Conservation (phyloP, 2,888 invertebrate genomes). For the Mesochorus sp. region DNA sequence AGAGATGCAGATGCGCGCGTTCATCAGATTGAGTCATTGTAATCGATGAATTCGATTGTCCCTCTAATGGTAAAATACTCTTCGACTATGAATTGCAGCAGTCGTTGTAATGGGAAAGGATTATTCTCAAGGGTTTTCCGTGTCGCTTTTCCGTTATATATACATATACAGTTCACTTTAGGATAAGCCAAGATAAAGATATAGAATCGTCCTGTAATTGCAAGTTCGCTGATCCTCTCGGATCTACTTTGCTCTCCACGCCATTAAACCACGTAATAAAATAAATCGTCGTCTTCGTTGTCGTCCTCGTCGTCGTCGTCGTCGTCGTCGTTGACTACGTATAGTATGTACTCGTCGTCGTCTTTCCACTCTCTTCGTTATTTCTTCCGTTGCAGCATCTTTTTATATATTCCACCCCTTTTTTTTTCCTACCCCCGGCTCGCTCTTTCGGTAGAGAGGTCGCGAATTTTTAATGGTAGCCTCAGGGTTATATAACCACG, state of each 20-base stretch:
- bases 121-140: slow-evolving; percentile 51
- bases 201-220: slow-evolving; percentile 58
- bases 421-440: neutral
- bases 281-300: slow-evolving; percentile 63
- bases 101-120: slow-evolving; percentile 47
- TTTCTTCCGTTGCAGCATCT: slow-evolving; percentile 49
- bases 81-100: slow-evolving; percentile 14
- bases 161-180: neutral
- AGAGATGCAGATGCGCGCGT: neutral
- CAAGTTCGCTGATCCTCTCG: slow-evolving; percentile 64
- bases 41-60: slow-evolving; percentile 26
- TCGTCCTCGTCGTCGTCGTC: slow-evolving; percentile 48
- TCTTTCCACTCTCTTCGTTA: slow-evolving; percentile 39
- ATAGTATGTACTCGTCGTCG: slow-evolving; percentile 24
- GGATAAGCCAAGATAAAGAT: slow-evolving; percentile 9
- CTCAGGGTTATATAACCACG: slow-evolving; percentile 42
- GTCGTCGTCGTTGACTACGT: slow-evolving; percentile 32
- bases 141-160: slow-evolving; percentile 3
- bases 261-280: slow-evolving; percentile 66
- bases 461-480: slow-evolving; percentile 64
- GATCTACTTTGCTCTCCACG: slow-evolving; percentile 51
- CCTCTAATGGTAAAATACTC: slow-evolving; percentile 4
- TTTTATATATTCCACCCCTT: slow-evolving; percentile 43
- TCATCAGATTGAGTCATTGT: slow-evolving; percentile 34
- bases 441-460: slow-evolving; percentile 36